Evolutionary conservation across 1,140 invertebrate genomes (phyloP), one percentile per base, ranked within the genome.

Genomic region (Harlomillsia oculata): DNA sequence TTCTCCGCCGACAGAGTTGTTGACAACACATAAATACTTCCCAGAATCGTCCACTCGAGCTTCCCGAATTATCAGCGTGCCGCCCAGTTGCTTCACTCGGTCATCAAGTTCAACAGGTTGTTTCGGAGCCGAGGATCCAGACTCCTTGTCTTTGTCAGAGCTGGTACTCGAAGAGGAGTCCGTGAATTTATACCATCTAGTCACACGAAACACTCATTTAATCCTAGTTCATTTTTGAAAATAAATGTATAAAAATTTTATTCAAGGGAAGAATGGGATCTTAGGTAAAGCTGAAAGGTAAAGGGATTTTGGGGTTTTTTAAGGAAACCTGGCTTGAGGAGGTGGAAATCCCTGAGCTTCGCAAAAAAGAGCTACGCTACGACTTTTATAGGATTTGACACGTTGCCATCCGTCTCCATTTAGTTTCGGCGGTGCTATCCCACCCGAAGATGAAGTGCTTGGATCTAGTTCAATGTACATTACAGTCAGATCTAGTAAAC

Each of bases 151-250:
- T n/a, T n/a, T n/a, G n/a, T n/a, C n/a, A n/a, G n/a, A n/a, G n/a
- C n/a, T n/a, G n/a, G n/a, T n/a, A n/a, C n/a, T n/a, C n/a, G n/a
- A n/a, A n/a, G n/a, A n/a, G 23, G 85, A 86, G 60, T 91, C 88
- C 59, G 88, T 83, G 71, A 91, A 91, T 69, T 93, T 93, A 75
- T 88, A 92, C 89, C 88, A 92, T 78, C 89, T 93, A 81, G 26
- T 83, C 81, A 72, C 20, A 36, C n/a, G 51, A n/a, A 46, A 56
- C 20, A 57, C n/a, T 23, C 28, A 30, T 23, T 53, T 5, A 28
- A 46, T 9, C 30, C 18, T 9, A 50, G 32, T 16, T 18, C 4
- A 18, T 3, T n/a, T 45, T 29, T n/a, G 28, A 39, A 40, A 50
- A 50, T 36, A 11, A n/a, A 20, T 36, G 40, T n/a, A 37, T 3